A percentile compares a stretch with the other conserved stretches of the same genome.
These are phyloP conservation scores for Dasypus novemcinctus DNA, from an alignment of 2,113 vertebrate species.

Conservation along the genomic window DNA sequence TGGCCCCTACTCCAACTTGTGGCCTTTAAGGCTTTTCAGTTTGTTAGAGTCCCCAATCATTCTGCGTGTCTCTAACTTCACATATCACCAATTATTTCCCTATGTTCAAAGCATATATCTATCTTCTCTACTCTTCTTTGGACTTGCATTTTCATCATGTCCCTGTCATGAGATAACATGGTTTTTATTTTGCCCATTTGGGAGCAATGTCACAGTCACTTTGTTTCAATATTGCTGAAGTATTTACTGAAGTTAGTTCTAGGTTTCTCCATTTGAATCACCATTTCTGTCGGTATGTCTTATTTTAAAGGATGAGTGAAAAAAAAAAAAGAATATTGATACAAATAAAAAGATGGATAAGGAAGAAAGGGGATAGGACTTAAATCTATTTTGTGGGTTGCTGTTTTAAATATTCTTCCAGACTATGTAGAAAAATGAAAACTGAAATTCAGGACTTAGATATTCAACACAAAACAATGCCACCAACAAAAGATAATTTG, in stretches of 20 bases:
- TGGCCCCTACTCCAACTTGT: not conserved
- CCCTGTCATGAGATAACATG: not conserved
- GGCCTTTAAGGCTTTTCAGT: not conserved
- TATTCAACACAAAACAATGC: constrained; percentile 36
- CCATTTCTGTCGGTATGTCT: not conserved
- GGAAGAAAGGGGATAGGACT: not conserved
- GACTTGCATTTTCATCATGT: not conserved
- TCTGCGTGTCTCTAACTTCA: not conserved
- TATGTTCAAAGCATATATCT: not conserved
- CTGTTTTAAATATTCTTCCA: constrained; percentile 30
- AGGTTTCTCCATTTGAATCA: constrained; percentile 36
- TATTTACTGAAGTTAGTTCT: not conserved
- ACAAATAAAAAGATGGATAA: not conserved
- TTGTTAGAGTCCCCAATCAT: not conserved
- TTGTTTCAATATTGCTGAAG: not conserved
- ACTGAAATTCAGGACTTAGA: constrained; percentile 22
- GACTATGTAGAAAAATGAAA: constrained; percentile 45
- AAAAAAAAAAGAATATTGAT: constrained; percentile 1
- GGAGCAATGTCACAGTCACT: not conserved
- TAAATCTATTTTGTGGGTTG: constrained; percentile 21
- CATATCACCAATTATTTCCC: not conserved
- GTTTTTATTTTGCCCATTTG: not conserved
- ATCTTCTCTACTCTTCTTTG: too few relatives aligned
- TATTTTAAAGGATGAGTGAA: not conserved
- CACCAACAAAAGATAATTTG: constrained; percentile 7